Base-by-base conservation (phyloP, 2,888 invertebrate genomes). In the Crocallis elinguaria region DNA sequence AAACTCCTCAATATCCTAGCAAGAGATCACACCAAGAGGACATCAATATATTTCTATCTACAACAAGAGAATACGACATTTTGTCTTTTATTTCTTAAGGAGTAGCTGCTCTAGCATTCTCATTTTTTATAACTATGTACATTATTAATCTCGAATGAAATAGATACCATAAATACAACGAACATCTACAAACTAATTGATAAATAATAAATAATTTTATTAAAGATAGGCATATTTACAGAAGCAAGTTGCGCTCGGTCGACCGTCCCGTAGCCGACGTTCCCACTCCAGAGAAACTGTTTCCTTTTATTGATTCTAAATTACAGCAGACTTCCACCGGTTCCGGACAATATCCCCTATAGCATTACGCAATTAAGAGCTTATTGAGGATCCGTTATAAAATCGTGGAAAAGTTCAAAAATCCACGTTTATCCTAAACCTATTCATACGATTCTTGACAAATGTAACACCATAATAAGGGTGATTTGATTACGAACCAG, bases 201-300 rank as follows among this genome's bases (percentile, higher is more conserved):
- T 84, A 88, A 88, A 87, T 85, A 90, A 90, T 91, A 90, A 91
- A 89, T 91, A 88, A 80, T 85, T 82, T 84, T 71, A 71, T 80
- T 63, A 75, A 64, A 82, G 79, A 85, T 73, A 87, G 90, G 88
- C 78, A 68, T 89, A 89, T 91, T 54, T 91, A 91, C 91, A 91
- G 72, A 91, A 90, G 90, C 91, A 81, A 72, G 76, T 76, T 73
- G 83, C 86, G 82, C 81, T 69, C 72, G 67, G 70, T 74, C 75
- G 71, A 68, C 73, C 62, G 63, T 58, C 59, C 57, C 63, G 64
- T 60, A 57, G 67, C 65, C 67, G 52, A 55, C 60, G 62, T 54
- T 62, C 67, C 67, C 71, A 70, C 72, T 69, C 71, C 51, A 63
- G 66, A 68, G 57, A 66, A 64, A 60, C 63, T 66, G 54, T 60